Percentiles rank a stretch among this genome's conserved stretches.
Evolutionary conservation across 2,797 vertebrate genomes (phyloP).

Genomic region (Kryptolebias ocellatus): DNA sequence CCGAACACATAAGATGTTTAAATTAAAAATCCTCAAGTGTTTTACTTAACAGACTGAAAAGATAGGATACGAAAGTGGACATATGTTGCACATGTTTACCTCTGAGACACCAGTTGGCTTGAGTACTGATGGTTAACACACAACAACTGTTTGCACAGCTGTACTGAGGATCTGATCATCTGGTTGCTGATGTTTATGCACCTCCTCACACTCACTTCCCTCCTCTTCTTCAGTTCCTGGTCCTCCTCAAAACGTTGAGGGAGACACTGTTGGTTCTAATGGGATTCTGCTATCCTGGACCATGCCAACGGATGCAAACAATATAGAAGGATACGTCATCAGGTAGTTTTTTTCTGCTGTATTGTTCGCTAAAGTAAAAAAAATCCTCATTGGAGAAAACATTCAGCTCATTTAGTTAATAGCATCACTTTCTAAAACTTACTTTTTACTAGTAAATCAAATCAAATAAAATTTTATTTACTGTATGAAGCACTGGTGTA

Average conservation of each 20-base stretch:
- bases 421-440: neutral
- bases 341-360: conserved; percentile 66
- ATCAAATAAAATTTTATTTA: too few species aligned
- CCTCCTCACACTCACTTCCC: conserved; percentile 5
- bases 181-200: neutral
- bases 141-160: neutral
- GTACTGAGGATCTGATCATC: conserved; percentile 1
- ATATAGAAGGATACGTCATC: conserved; percentile 86
- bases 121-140: neutral
- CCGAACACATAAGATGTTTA: conserved; percentile 10
- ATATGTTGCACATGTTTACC: neutral
- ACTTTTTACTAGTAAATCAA: too few species aligned
- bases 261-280: conserved; percentile 93
- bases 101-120: conserved; percentile 1
- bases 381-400: neutral
- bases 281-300: conserved; percentile 94
- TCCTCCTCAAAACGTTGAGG: conserved; percentile 84
- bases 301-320: conserved; percentile 75
- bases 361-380: neutral
- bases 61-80: neutral
- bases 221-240: conserved; percentile 67
- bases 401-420: neutral
- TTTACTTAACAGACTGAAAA: neutral
- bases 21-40: conserved; percentile 1
- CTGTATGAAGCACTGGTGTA: too few species aligned